Evolutionary conservation across 1,140 invertebrate genomes (phyloP).

Genomic region (Cataglyphis hispanica): DNA sequence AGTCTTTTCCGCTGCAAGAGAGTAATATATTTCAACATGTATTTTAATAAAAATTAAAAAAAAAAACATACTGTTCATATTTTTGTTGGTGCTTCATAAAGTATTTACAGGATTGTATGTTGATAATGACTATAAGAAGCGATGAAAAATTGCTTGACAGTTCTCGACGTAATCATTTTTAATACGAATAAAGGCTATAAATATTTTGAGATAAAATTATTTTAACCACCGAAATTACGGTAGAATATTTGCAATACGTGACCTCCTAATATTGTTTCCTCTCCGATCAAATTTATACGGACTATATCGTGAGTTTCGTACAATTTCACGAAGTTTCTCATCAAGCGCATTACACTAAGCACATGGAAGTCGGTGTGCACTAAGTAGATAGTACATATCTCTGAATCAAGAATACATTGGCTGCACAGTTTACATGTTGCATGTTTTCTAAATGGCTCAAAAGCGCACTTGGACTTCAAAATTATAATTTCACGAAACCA

Average conservation of each 20-base stretch:
- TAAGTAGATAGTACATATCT: constrained; percentile 31
- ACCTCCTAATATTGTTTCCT: neutral
- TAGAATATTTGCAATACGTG: neutral
- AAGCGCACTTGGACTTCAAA: neutral
- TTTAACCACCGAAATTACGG: neutral
- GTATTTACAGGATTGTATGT: neutral
- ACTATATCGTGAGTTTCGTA: constrained; percentile 46
- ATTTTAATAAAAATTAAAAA: neutral
- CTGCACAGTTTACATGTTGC: constrained; percentile 26
- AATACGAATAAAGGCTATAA: neutral
- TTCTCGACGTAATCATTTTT: neutral
- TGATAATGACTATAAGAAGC: neutral
- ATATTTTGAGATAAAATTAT: constrained; percentile 8
- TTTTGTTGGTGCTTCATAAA: neutral
- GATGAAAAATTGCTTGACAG: neutral
- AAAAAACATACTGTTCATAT: neutral
- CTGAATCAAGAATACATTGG: constrained; percentile 4
- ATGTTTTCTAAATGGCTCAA: constrained; percentile 5
- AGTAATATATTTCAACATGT: neutral
- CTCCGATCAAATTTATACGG: constrained; percentile 33
- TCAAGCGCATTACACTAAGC: constrained; percentile 40
- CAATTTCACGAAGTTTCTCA: constrained; percentile 47
- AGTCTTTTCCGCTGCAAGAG: neutral
- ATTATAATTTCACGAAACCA: constrained; percentile 20
- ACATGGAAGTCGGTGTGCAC: neutral